Evolutionary conservation across 2,888 invertebrate genomes (phyloP).

Genomic region (Leptinotarsa tumamoca): DNA sequence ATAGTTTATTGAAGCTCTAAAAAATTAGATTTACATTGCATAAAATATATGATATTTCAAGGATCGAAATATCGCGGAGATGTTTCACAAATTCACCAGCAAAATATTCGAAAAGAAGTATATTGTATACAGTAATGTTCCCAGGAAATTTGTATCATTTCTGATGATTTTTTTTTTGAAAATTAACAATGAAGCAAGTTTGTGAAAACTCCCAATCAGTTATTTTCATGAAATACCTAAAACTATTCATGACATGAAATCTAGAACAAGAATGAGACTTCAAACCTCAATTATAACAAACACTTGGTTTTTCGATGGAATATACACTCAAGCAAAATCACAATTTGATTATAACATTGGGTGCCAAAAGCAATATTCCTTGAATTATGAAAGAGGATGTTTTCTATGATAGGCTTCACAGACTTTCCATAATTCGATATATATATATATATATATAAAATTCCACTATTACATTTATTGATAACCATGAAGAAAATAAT

Average conservation of each 20-base stretch:
- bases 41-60: conserved; percentile 19
- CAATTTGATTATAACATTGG: no score
- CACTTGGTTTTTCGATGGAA: not conserved
- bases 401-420: not conserved
- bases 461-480: no score
- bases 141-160: not conserved
- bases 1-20: conserved; percentile 24
- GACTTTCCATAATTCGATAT: not conserved
- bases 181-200: not conserved
- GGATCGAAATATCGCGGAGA: conserved; percentile 7
- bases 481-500: not conserved
- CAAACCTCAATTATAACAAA: no score
- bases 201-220: conserved; percentile 13
- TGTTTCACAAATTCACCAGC: conserved; percentile 5
- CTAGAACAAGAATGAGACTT: not conserved
- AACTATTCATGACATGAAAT: conserved; percentile 10
- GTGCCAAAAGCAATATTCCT: no score
- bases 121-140: not conserved
- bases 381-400: no score
- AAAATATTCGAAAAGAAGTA: not conserved
- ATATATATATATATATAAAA: not conserved
- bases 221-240: conserved; percentile 1
- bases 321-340: not conserved
- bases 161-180: not conserved
- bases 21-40: conserved; percentile 25